Evolutionary conservation across 1,140 invertebrate species (phyloP).

Genomic region (Panulirus ornatus): DNA sequence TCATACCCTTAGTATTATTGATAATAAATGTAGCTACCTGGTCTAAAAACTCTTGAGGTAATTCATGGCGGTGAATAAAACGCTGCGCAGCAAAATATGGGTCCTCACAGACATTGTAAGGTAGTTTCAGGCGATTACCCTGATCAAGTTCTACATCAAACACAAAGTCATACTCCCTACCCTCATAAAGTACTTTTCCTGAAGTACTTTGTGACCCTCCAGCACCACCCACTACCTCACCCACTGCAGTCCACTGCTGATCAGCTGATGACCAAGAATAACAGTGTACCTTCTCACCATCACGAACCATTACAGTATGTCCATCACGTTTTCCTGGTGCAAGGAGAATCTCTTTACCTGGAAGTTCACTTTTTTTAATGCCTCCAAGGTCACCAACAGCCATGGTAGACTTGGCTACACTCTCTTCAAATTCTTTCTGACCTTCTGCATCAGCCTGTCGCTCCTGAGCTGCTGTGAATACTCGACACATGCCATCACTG

Average conservation of each 20-base stretch:
- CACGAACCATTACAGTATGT: constrained; percentile 90
- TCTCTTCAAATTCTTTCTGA: constrained; percentile 85
- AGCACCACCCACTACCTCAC: constrained; percentile 91
- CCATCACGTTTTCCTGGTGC: constrained; percentile 90
- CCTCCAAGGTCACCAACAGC: constrained; percentile 78
- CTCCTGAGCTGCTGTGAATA: constrained; percentile 87
- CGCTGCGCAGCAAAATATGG: constrained; percentile 84
- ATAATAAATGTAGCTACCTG: constrained; percentile 97
- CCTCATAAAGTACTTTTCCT: constrained; percentile 89
- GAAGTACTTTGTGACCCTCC: constrained; percentile 82
- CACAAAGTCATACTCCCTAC: constrained; percentile 95
- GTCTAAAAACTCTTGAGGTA: constrained; percentile 93
- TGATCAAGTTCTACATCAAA: constrained; percentile 97
- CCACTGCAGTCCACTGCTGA: constrained; percentile 89
- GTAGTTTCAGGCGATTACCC: constrained; percentile 91
- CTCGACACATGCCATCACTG: constrained; percentile 91
- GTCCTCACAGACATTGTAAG: constrained; percentile 89
- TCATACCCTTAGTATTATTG: constrained; percentile 83
- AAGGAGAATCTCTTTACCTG: constrained; percentile 80
- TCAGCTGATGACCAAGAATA: constrained; percentile 82
- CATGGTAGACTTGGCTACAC: constrained; percentile 83
- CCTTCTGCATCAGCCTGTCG: constrained; percentile 83
- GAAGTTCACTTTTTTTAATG: constrained; percentile 73
- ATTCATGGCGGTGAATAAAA: constrained; percentile 85
- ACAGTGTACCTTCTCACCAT: constrained; percentile 85